Percentiles rank a stretch among this genome's conserved stretches.
Evolutionary conservation across 1,140 invertebrate genomes (phyloP).

Genomic region (Pachypsylla venusta): DNA sequence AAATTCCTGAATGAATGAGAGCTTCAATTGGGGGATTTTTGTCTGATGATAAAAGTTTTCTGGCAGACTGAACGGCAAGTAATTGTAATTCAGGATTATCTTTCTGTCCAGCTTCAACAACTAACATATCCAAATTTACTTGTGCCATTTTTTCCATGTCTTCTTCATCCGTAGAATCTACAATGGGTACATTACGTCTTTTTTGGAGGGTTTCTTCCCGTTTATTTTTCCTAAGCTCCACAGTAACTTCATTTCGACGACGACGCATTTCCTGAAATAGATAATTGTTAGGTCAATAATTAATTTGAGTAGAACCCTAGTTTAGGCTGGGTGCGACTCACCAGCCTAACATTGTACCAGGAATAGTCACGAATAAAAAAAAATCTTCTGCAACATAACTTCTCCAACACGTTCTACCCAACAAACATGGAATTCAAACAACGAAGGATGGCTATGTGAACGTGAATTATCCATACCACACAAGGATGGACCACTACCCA

Average conservation of each 20-base stretch:
- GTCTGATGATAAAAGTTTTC: slow-evolving; percentile 92
- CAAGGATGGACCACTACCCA: no score
- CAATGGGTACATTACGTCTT: slow-evolving; percentile 77
- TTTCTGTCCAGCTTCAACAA: slow-evolving; percentile 49
- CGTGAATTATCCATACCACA: no score
- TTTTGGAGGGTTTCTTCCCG: slow-evolving; percentile 91
- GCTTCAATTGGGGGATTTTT: slow-evolving; percentile 98
- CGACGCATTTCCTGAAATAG: slow-evolving; percentile 79
- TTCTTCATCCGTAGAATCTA: slow-evolving; percentile 64
- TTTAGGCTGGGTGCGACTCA: no score
- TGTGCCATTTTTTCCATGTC: slow-evolving; percentile 51
- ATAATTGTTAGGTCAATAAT: slow-evolving; percentile 21
- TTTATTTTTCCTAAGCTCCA: slow-evolving; percentile 92
- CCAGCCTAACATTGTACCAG: background rate
- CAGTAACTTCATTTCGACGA: slow-evolving; percentile 84
- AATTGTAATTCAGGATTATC: slow-evolving; percentile 56
- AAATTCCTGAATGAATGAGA: slow-evolving; percentile 80
- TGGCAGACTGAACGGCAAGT: slow-evolving; percentile 65
- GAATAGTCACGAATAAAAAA: background rate
- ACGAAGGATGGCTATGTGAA: no score
- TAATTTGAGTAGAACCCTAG: no score
- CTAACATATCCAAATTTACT: slow-evolving; percentile 49
- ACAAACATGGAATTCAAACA: no score
- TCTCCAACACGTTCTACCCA: background rate
- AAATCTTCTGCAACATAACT: background rate